Evolutionary conservation across 2,888 invertebrate genomes (phyloP).

Genomic region (Parnassius orleans): DNA sequence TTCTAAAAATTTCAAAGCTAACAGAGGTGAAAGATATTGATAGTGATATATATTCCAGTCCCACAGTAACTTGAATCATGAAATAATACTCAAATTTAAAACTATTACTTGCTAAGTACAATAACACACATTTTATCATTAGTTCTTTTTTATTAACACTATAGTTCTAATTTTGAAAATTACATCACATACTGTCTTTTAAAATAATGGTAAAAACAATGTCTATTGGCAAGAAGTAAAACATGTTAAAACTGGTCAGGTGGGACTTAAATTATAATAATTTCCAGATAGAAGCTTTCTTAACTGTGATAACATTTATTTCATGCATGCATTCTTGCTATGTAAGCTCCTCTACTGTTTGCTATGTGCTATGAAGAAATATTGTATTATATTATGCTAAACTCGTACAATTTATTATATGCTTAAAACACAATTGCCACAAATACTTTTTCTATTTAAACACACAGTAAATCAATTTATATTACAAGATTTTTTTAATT

Average conservation of each 20-base stretch:
- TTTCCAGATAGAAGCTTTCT: too few species aligned
- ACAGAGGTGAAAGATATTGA: too few species aligned
- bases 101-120: background rate
- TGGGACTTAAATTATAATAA: conserved; percentile 52
- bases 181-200: conserved; percentile 26
- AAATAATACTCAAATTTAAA: too few species aligned
- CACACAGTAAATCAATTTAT: conserved; percentile 15
- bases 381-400: conserved; percentile 19
- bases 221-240: conserved; percentile 53
- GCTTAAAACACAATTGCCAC: conserved; percentile 14
- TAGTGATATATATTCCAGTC: too few species aligned
- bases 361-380: conserved; percentile 17
- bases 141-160: conserved; percentile 25
- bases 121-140: conserved; percentile 18
- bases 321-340: conserved; percentile 10
- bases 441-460: conserved; percentile 15
- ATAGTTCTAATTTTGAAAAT: conserved; percentile 26
- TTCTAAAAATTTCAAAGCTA: too few species aligned
- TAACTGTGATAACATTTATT: conserved; percentile 11
- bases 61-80: too few species aligned
- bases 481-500: background rate
- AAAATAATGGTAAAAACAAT: conserved; percentile 22
- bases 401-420: conserved; percentile 14
- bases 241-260: conserved; percentile 45
- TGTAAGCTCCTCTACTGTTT: conserved; percentile 17